A percentile compares a stretch with the other conserved stretches of the same genome.
Conservation (phyloP, 1,140 invertebrate species). For the Eufriesea mexicana region DNA sequence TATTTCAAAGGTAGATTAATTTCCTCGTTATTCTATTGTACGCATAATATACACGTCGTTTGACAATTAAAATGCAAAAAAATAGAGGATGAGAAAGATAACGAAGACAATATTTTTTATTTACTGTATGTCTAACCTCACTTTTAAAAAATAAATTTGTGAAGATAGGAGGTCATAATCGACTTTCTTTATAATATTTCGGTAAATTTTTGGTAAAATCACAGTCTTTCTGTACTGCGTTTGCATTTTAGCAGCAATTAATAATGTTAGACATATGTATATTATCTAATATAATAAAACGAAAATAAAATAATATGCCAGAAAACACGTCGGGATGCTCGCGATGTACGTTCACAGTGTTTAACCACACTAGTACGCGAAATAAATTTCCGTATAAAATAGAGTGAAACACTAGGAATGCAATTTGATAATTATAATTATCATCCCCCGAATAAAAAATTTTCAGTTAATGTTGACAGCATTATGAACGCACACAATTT, state of each 20-base stretch:
- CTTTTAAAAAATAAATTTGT: too few species aligned
- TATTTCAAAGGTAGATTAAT: not conserved
- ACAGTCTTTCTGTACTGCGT: not conserved
- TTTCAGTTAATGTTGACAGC: not conserved
- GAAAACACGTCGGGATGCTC: too few species aligned
- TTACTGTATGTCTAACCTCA: too few species aligned
- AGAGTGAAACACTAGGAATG: not conserved
- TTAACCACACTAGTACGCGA: not conserved
- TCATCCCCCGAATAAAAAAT: not conserved
- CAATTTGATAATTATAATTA: not conserved
- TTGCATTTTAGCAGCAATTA: not conserved
- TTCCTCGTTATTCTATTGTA: not conserved
- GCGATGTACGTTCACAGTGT: too few species aligned
- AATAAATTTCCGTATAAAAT: not conserved
- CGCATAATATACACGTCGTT: not conserved
- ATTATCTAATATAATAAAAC: not conserved
- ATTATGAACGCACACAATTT: not conserved
- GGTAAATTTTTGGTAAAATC: not conserved
- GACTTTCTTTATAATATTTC: not conserved
- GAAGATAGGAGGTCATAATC: too few species aligned
- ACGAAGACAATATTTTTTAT: too few species aligned
- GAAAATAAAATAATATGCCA: not conserved
- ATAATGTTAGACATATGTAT: not conserved
- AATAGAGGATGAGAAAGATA: not conserved
- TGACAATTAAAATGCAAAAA: not conserved